Base-by-base conservation (phyloP, 2,797 vertebrate genomes). In the Peromyscus nudipes region DNA sequence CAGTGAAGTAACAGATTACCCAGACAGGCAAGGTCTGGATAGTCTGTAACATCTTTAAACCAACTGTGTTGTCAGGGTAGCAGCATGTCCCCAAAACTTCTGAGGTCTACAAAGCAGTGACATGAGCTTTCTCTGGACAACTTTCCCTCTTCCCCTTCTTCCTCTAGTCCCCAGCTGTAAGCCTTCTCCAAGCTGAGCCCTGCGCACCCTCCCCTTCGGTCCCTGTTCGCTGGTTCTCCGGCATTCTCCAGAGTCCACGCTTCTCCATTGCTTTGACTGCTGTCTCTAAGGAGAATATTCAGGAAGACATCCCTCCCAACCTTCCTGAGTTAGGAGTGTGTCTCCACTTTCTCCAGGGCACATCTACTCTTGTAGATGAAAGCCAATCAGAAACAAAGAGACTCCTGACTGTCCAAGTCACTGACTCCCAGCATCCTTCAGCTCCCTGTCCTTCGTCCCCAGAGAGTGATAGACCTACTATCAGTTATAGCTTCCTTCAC, bases 241-340 rank as follows among this genome's bases (percentile, higher is more conserved):
- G 67, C 52, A 55, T 69, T 21, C 9, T 77, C 8, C 64, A 55
- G 27, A 55, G 69, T 43, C 21, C 1, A 2, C 29, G 34, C 0
- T 27, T 14, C 31, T 25, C 25, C 31, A 6, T 23, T 57, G 46
- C n/a, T 55, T 89, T 92, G 65, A 67, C 49, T 69, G 25, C 23
- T 65, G 7, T 57, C 57, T 65, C 69, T 67, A 46, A 71, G 31
- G n/a, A 75, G 65, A 84, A 60, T 10, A 40, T n/a, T 82, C 37
- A 29, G 67, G 67, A 52, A 79, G 29, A 17, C 9, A 37, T n/a
- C 11, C 27, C 37, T 43, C 69, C 13, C 0, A 0, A 23, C 12
- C 29, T 13, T 55, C 29, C 23, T 37, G 62, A 0, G 0, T 76
- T 60, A 12, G 19, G 25, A 37, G 7, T 29, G 64, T 1, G 0